Percentiles rank a stretch among this genome's conserved stretches.
Evolutionary conservation across 2,888 invertebrate genomes (phyloP).

Genomic region (Acleris literana): DNA sequence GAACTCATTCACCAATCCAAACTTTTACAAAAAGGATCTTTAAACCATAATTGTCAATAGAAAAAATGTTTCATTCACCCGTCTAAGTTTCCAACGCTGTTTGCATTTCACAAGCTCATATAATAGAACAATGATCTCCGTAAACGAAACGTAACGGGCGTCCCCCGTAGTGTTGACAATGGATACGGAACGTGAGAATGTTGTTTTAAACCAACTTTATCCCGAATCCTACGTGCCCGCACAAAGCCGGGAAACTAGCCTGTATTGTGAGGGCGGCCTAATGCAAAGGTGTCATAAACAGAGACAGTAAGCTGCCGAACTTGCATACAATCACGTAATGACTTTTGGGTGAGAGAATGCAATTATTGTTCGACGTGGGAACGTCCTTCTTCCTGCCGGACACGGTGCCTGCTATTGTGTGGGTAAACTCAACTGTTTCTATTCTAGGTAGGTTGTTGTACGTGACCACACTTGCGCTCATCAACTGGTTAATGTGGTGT

Average conservation of each 20-base stretch:
- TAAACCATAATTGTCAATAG: constrained; percentile 40
- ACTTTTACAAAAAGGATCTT: constrained; percentile 32
- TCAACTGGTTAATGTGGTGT: no score
- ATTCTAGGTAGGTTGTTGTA: constrained; percentile 23
- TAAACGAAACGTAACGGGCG: constrained; percentile 73
- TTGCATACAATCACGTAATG: constrained; percentile 78
- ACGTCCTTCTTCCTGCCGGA: constrained; percentile 60
- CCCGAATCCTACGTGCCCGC: constrained; percentile 68
- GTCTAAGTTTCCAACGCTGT: constrained; percentile 57
- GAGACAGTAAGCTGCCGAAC: constrained; percentile 66
- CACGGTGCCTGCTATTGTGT: constrained; percentile 10
- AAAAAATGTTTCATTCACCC: constrained; percentile 58
- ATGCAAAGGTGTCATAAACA: constrained; percentile 75
- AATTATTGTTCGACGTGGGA: constrained; percentile 77
- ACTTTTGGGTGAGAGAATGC: constrained; percentile 69
- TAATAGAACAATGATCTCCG: constrained; percentile 70
- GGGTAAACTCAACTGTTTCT: background rate
- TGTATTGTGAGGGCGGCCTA: constrained; percentile 69
- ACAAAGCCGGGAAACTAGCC: constrained; percentile 57
- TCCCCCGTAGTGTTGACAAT: constrained; percentile 72
- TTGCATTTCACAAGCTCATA: constrained; percentile 72
- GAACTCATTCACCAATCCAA: constrained; percentile 58
- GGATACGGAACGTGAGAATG: constrained; percentile 77
- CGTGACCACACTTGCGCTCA: constrained; percentile 20
- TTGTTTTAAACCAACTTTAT: constrained; percentile 68